A percentile compares a stretch with the other conserved stretches of the same genome.
Evolutionary conservation across 2,113 vertebrate species (phyloP).

Genomic region (Calyptomena viridis): DNA sequence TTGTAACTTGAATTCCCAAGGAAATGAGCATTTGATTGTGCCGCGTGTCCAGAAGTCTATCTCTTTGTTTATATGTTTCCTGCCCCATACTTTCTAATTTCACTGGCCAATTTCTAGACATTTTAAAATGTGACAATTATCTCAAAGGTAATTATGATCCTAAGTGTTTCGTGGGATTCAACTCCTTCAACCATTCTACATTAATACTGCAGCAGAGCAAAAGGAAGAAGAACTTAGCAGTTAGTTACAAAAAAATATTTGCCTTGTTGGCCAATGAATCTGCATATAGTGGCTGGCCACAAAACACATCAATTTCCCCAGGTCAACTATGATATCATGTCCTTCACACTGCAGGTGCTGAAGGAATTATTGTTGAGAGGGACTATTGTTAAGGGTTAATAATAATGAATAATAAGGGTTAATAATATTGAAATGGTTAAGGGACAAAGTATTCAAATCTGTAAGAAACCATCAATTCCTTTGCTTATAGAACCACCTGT

Average conservation of each 20-base stretch:
- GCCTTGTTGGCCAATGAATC: not conserved
- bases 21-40: not conserved
- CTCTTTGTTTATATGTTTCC: not conserved
- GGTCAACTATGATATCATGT: not conserved
- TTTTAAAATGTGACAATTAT: not conserved
- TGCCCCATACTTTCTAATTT: not conserved
- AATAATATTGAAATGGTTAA: no score
- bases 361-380: not conserved
- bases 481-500: not conserved
- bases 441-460: not conserved
- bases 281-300: not conserved
- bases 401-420: no score
- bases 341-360: not conserved
- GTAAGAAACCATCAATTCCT: not conserved
- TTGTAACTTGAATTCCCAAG: not conserved
- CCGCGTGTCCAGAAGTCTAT: not conserved
- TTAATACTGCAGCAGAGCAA: not conserved
- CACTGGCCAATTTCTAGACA: not conserved
- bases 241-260: not conserved
- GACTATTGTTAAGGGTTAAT: no score
- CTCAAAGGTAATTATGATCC: not conserved
- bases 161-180: not conserved
- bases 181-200: not conserved
- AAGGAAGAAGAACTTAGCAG: not conserved
- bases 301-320: not conserved